These are phyloP conservation scores for Erynnis tages DNA, from an alignment of 2,888 invertebrate genomes.

Conservation along the genomic window DNA sequence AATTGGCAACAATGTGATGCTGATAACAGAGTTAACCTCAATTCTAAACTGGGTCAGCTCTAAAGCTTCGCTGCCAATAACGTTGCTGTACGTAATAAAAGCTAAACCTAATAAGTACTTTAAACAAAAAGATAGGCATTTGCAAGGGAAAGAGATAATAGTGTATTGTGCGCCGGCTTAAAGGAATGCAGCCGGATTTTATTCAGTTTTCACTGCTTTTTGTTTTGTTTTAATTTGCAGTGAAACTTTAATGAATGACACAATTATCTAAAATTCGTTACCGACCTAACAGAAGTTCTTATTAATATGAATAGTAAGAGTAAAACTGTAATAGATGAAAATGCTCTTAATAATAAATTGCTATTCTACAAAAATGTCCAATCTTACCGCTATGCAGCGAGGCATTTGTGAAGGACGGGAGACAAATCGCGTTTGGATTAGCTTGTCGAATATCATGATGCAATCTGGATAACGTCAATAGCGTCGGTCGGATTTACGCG, in stretches of 20 bases:
- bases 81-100: slow-evolving; percentile 25
- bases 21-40: slow-evolving; percentile 28
- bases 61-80: slow-evolving; percentile 24
- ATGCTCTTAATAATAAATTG: too few relatives aligned
- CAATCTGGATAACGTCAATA: slow-evolving; percentile 12
- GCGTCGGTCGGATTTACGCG: slow-evolving; percentile 1
- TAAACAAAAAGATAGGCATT: slow-evolving; percentile 23
- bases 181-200: slow-evolving; percentile 1
- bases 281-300: too few relatives aligned
- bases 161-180: slow-evolving; percentile 13
- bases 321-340: too few relatives aligned
- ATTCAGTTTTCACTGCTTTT: slow-evolving; percentile 1
- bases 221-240: too few relatives aligned
- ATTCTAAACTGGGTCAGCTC: slow-evolving; percentile 26
- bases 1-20: slow-evolving; percentile 27
- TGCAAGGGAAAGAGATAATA: slow-evolving; percentile 24
- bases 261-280: too few relatives aligned
- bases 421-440: slow-evolving; percentile 18
- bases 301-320: too few relatives aligned
- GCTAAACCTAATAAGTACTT: slow-evolving; percentile 27
- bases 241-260: too few relatives aligned
- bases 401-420: slow-evolving; percentile 1
- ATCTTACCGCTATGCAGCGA: slow-evolving; percentile 2
- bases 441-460: slow-evolving; percentile 18
- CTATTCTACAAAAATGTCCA: too few relatives aligned